phyloP scores from a whole-genome alignment of 2,888 invertebrate species.

The Synanthedon tipuliformis region DNA sequence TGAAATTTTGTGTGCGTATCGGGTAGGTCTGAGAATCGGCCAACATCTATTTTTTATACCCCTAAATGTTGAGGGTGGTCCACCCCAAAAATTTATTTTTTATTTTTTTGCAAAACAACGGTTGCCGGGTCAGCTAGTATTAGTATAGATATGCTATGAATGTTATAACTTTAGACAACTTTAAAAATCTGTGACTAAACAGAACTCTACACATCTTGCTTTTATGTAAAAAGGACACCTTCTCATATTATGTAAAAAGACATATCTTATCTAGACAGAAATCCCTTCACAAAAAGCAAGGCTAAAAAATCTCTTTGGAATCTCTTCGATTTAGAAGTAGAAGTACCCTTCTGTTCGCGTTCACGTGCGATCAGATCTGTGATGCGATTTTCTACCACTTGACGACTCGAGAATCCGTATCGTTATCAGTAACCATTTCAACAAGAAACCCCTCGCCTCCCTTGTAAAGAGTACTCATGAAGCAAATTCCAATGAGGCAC shows the following conservation, averaged over 20 bases:
- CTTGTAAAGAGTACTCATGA: neutral
- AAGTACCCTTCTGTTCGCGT: slow-evolving; percentile 1
- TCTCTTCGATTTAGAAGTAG: neutral
- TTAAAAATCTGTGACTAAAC: too few relatives aligned
- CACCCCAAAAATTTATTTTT: too few relatives aligned
- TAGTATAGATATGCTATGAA: neutral
- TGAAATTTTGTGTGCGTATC: too few relatives aligned
- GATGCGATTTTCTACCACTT: slow-evolving; percentile 57
- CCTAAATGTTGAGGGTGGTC: too few relatives aligned
- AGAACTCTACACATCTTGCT: neutral
- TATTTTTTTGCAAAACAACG: too few relatives aligned
- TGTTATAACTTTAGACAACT: neutral
- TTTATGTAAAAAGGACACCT: neutral
- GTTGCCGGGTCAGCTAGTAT: too few relatives aligned
- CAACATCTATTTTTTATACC: too few relatives aligned
- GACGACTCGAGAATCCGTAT: slow-evolving; percentile 39
- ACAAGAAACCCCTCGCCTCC: slow-evolving; percentile 7
- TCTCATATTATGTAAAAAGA: too few relatives aligned
- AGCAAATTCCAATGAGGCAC: neutral
- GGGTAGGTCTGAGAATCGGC: too few relatives aligned
- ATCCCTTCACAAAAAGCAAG: neutral
- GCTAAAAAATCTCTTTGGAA: slow-evolving; percentile 1
- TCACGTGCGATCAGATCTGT: slow-evolving; percentile 18
- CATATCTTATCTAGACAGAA: too few relatives aligned
- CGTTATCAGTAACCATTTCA: slow-evolving; percentile 22